Base-by-base conservation (phyloP, 1,140 invertebrate species). In the Drosophila lini region DNA sequence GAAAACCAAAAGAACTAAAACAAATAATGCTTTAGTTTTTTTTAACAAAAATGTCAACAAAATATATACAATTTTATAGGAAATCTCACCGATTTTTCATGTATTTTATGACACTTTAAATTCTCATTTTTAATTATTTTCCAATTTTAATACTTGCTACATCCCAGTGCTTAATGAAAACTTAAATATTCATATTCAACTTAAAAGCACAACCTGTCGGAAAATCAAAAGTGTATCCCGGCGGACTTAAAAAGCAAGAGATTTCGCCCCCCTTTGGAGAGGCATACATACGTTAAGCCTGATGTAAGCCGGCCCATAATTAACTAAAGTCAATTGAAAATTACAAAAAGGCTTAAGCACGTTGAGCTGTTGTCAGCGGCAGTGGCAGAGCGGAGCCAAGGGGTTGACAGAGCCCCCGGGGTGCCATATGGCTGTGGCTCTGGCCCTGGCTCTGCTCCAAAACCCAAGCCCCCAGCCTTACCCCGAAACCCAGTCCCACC, bases 261-360 rank as follows among this genome's bases (percentile, higher is more conserved):
- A 36, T 22, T 31, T 28, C 19, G 19, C n/a, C n/a, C 56, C 45
- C 10, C 34, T 28, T 38, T 19, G 58, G 15, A 19, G 59, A 19
- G 52, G 19, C 61, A 42, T 41, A 34, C 61, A 65, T 65, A 41
- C 44, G 61, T 45, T 71, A 61, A 74, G 47, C 69, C 64, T 38
- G n/a, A 11, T 75, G 61, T 65, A 75, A 74, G 71, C 73, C 38
- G 38, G 10, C 28, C 47, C 53, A 67, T 74, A 86, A 86, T 90
- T 90, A 91, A 76, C 75, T 79, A 69, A 91, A 91, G 84, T 88
- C 90, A 91, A 91, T 83, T 86, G 75, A 83, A 82, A 80, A 79
- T 86, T 83, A 73, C 56, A 65, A 57, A 82, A 91, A 76, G 69
- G 59, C 75, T 86, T 80, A 70, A 60, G 64, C 64, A 61, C 45